Conservation (phyloP, 2,113 vertebrate species). For the Muntiacus reevesi region DNA sequence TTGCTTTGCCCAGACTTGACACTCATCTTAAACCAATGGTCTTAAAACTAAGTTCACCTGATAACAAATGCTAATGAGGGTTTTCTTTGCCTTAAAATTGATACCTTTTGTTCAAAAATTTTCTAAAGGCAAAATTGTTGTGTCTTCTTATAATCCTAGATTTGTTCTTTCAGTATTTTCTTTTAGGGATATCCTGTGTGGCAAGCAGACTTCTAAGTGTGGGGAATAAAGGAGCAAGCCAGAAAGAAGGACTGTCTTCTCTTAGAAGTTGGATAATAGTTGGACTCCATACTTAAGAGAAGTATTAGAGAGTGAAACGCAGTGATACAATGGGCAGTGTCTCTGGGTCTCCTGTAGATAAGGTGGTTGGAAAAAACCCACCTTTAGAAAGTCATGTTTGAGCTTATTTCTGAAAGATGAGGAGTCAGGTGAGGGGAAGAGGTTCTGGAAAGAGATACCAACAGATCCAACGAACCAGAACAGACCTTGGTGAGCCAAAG, state of each 20-base stretch:
- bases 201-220: neutral
- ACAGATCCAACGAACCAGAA: neutral
- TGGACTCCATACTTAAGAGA: neutral
- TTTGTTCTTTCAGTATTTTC: neutral
- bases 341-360: no score
- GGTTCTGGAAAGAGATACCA: neutral
- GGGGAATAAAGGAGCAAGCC: neutral
- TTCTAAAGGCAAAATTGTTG: neutral
- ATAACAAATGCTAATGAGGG: neutral
- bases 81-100: neutral
- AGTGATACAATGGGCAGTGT: accelerated
- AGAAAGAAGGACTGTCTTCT: neutral
- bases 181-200: neutral
- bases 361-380: no score
- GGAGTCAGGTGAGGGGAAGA: neutral
- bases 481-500: neutral
- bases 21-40: neutral
- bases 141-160: neutral
- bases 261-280: neutral
- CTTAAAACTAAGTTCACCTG: neutral
- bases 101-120: neutral
- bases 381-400: neutral
- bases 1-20: neutral
- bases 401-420: neutral
- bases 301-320: neutral